These are phyloP conservation scores for Sphenodon punctatus DNA, from an alignment of 2,797 vertebrate genomes.

Conservation along the genomic window DNA sequence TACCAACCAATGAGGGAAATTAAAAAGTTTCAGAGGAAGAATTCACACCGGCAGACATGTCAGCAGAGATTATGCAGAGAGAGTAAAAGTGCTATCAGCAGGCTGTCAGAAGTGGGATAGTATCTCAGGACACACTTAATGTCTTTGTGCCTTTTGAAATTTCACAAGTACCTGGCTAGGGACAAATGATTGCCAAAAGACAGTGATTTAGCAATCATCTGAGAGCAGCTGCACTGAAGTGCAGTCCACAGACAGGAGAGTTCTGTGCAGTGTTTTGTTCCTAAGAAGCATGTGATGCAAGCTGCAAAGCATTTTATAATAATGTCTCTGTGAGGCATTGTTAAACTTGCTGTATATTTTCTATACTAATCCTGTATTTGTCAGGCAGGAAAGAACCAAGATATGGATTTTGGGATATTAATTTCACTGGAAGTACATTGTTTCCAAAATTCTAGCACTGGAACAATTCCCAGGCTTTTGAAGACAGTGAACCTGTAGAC, in stretches of 20 bases:
- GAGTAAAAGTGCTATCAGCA: too few relatives aligned
- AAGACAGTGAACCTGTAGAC: fast-evolving
- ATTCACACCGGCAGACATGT: too few relatives aligned
- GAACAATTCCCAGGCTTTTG: fast-evolving
- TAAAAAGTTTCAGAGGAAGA: too few relatives aligned
- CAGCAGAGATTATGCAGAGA: too few relatives aligned
- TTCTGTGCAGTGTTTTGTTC: background rate
- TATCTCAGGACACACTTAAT: too few relatives aligned
- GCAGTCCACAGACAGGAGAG: background rate
- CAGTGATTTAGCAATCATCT: too few relatives aligned
- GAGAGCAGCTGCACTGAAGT: too few relatives aligned
- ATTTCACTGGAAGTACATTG: background rate
- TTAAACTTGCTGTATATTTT: background rate
- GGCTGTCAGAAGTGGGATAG: too few relatives aligned
- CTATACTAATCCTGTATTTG: background rate
- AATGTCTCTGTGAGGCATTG: background rate
- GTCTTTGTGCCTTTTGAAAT: too few relatives aligned
- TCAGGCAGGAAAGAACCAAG: background rate
- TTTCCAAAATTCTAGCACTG: fast-evolving
- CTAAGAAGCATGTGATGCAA: background rate
- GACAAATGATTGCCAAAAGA: background rate
- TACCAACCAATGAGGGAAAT: too few relatives aligned
- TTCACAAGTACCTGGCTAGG: too few relatives aligned
- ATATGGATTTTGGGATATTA: background rate
- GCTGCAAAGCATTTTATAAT: background rate